phyloP scores from a whole-genome alignment of 2,113 vertebrate species.

The Aegithalos caudatus region DNA sequence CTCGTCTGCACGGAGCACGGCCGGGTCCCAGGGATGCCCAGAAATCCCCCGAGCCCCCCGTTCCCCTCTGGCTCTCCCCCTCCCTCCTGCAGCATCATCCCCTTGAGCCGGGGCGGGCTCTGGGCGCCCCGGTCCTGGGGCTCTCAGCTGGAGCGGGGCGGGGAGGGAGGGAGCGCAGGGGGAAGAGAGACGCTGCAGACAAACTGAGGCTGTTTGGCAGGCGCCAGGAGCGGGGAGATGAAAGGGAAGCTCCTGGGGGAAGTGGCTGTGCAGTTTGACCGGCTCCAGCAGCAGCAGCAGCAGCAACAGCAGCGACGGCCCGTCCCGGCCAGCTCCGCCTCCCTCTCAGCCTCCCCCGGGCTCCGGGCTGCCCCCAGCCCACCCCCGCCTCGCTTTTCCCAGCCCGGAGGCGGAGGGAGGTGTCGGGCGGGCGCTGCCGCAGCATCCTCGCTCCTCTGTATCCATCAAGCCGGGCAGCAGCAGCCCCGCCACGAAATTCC shows the following conservation, averaged over 20 bases:
- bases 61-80: background rate
- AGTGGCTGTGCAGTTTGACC: slow-evolving; percentile 81
- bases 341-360: background rate
- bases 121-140: background rate
- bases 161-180: slow-evolving; percentile 16
- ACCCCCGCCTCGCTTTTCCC: background rate
- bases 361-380: slow-evolving; percentile 5
- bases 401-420: background rate
- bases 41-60: background rate
- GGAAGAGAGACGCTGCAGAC: slow-evolving; percentile 73
- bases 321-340: slow-evolving; percentile 70
- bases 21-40: background rate
- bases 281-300: slow-evolving; percentile 74
- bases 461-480: background rate
- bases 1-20: background rate
- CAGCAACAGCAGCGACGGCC: slow-evolving; percentile 64
- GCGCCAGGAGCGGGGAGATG: slow-evolving; percentile 88
- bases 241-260: slow-evolving; percentile 84
- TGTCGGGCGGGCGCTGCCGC: background rate
- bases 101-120: background rate
- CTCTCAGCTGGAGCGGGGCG: slow-evolving; percentile 9
- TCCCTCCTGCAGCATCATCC: background rate
- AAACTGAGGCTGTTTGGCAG: slow-evolving; percentile 79
- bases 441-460: background rate
- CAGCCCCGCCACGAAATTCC: background rate